Conservation (phyloP, 1,140 invertebrate genomes). For the Drosophila erecta region DNA sequence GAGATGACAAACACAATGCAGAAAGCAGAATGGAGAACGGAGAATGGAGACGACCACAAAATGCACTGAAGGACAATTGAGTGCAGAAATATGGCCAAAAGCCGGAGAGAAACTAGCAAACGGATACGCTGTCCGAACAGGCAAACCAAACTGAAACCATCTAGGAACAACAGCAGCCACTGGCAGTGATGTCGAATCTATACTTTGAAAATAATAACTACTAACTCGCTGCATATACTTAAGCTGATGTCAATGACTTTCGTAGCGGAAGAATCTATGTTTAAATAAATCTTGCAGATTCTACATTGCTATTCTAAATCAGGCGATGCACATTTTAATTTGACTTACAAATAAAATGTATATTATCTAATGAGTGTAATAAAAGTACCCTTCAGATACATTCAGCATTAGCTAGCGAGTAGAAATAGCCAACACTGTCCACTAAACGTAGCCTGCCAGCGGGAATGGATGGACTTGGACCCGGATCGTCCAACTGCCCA, state of each 20-base stretch:
- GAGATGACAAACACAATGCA: conserved; percentile 35
- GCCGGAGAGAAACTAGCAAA: conserved; percentile 57
- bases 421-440: conserved; percentile 9
- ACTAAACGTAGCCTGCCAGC: conserved; percentile 36
- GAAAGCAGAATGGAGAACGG: conserved; percentile 22
- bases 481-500: conserved; percentile 2
- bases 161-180: conserved; percentile 2
- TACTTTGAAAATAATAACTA: background rate
- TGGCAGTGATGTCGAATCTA: background rate
- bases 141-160: conserved; percentile 26
- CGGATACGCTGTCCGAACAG: conserved; percentile 65
- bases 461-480: conserved; percentile 22
- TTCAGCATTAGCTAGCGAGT: background rate
- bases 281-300: no score
- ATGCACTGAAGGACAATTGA: conserved; percentile 79
- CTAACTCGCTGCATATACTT: no score
- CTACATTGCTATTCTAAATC: no score
- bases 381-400: background rate
- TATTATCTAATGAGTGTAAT: background rate
- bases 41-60: conserved; percentile 56
- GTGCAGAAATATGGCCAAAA: conserved; percentile 74
- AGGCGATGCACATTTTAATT: no score
- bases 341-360: no score
- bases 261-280: no score
- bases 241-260: no score